phyloP scores from a whole-genome alignment of 1,140 invertebrate genomes.

The Drosophila ercepeae region DNA sequence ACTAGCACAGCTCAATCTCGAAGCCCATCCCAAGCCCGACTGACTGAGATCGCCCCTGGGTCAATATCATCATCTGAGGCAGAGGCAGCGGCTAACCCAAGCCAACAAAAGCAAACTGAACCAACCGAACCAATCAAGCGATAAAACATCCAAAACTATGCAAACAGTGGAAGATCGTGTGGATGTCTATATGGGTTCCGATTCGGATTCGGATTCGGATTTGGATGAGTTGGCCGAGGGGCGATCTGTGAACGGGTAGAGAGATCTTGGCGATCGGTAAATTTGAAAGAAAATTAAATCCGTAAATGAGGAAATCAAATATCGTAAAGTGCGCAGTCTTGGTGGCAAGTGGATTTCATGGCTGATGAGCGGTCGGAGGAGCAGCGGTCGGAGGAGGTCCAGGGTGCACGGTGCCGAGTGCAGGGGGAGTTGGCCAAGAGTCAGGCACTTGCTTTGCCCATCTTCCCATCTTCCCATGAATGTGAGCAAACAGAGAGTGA shows the following conservation, averaged over 20 bases:
- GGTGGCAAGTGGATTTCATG: conserved; percentile 66
- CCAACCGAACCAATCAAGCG: conserved; percentile 72
- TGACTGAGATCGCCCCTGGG: conserved; percentile 49
- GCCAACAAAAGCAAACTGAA: conserved; percentile 21
- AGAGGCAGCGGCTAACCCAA: conserved; percentile 3
- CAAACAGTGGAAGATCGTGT: conserved; percentile 57
- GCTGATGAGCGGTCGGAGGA: conserved; percentile 16
- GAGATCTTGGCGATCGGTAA: conserved; percentile 65
- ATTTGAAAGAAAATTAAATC: conserved; percentile 83
- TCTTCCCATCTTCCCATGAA: conserved; percentile 77
- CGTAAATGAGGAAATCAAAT: conserved; percentile 83
- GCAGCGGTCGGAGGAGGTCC: conserved; percentile 13
- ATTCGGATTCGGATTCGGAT: conserved; percentile 42
- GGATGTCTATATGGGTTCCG: conserved; percentile 47
- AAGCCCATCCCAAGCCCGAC: conserved; percentile 31
- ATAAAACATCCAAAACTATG: conserved; percentile 79
- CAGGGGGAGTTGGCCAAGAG: conserved; percentile 33
- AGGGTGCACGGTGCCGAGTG: neutral
- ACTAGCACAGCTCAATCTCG: conserved; percentile 64
- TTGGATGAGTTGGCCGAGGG: conserved; percentile 47
- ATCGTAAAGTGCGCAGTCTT: conserved; percentile 79
- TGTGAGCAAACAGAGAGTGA: conserved; percentile 67
- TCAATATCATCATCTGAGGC: conserved; percentile 42
- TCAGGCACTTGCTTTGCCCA: conserved; percentile 46
- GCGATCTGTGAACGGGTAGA: conserved; percentile 59